phyloP scores from a whole-genome alignment of 2,888 invertebrate species.

The Furcula furcula region DNA sequence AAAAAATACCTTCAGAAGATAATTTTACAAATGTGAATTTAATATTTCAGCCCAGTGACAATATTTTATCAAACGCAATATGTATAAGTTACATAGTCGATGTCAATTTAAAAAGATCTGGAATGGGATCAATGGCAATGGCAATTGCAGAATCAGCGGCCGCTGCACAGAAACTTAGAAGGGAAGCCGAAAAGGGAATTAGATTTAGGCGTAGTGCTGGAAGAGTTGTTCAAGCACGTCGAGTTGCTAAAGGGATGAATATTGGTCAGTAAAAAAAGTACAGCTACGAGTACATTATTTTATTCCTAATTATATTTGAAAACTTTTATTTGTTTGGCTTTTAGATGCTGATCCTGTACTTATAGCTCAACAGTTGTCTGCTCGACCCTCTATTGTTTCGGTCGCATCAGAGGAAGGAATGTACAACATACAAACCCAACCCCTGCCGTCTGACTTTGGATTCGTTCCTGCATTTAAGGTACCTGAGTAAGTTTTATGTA shows the following conservation, averaged over 20 bases:
- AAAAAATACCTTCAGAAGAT: too few relatives aligned
- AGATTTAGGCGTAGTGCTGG: slow-evolving; percentile 71
- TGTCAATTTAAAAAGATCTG: slow-evolving; percentile 69
- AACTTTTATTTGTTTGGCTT: too few relatives aligned
- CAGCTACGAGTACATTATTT: too few relatives aligned
- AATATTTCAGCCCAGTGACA: slow-evolving; percentile 65
- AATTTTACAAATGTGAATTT: too few relatives aligned
- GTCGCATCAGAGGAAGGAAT: slow-evolving; percentile 73
- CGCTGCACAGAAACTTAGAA: slow-evolving; percentile 64
- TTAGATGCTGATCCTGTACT: slow-evolving; percentile 71
- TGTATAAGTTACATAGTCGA: slow-evolving; percentile 71
- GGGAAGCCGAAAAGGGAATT: slow-evolving; percentile 72
- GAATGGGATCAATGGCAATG: slow-evolving; percentile 68
- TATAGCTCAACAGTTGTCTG: slow-evolving; percentile 73
- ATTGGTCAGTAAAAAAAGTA: slow-evolving; percentile 61
- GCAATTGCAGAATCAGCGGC: slow-evolving; percentile 73
- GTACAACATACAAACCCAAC: slow-evolving; percentile 63
- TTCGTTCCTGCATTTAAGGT: slow-evolving; percentile 72
- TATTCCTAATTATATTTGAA: too few relatives aligned
- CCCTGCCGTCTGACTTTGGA: slow-evolving; percentile 70
- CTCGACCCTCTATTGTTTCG: slow-evolving; percentile 75
- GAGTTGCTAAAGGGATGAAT: slow-evolving; percentile 73
- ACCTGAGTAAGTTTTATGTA: too few relatives aligned
- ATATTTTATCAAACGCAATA: slow-evolving; percentile 65
- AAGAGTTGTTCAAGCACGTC: slow-evolving; percentile 66